Conservation (phyloP, 1,140 invertebrate species). For the Ditylenchus dipsaci region DNA sequence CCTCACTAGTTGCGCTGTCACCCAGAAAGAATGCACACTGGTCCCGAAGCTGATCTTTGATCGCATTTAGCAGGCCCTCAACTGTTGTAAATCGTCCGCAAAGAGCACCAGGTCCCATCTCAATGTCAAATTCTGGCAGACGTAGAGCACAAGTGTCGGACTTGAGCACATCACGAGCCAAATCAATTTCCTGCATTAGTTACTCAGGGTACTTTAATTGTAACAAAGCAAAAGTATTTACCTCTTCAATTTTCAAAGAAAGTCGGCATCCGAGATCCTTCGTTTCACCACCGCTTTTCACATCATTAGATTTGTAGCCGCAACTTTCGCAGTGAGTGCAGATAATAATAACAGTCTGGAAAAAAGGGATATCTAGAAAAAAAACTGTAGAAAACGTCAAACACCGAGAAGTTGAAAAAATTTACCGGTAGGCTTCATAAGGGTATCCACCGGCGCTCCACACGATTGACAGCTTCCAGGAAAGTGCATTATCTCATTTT, state of each 20-base stretch:
- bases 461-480: constrained; percentile 82
- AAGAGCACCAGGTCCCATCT: constrained; percentile 76
- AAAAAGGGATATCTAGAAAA: constrained; percentile 80
- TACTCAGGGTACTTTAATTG: neutral
- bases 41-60: constrained; percentile 58
- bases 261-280: constrained; percentile 76
- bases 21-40: constrained; percentile 55
- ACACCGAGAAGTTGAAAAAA: no score
- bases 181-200: constrained; percentile 66
- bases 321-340: constrained; percentile 84
- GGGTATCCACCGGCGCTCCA: constrained; percentile 74
- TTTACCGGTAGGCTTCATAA: constrained; percentile 87
- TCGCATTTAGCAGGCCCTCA: constrained; percentile 69
- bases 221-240: constrained; percentile 27
- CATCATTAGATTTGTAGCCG: constrained; percentile 84
- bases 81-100: constrained; percentile 90
- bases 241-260: constrained; percentile 70
- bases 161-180: constrained; percentile 87
- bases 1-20: constrained; percentile 36
- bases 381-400: constrained; percentile 3
- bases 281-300: constrained; percentile 87
- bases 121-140: constrained; percentile 85
- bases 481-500: constrained; percentile 78
- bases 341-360: constrained; percentile 95
- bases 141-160: constrained; percentile 82